These are phyloP conservation scores for Petrophora chlorosata DNA, from an alignment of 2,888 invertebrate genomes.

Conservation along the genomic window DNA sequence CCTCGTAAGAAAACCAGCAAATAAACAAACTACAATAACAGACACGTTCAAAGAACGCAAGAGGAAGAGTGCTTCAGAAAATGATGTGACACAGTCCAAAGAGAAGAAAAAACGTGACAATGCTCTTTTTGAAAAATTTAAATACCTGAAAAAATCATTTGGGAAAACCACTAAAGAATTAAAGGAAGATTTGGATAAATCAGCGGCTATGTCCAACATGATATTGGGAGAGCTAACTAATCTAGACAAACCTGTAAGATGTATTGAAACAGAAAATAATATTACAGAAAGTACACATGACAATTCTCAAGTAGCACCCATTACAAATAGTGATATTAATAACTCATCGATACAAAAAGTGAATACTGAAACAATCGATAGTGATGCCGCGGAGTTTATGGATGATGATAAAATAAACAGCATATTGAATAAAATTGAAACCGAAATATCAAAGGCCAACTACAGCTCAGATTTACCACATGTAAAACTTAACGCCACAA, in stretches of 20 bases:
- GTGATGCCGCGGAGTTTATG: slow-evolving; percentile 47
- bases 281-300: neutral
- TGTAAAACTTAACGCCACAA: slow-evolving; percentile 1
- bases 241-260: slow-evolving; percentile 2
- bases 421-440: slow-evolving; percentile 66
- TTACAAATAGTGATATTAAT: slow-evolving; percentile 5
- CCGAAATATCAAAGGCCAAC: slow-evolving; percentile 52
- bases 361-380: slow-evolving; percentile 33
- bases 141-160: slow-evolving; percentile 59
- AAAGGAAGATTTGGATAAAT: slow-evolving; percentile 43
- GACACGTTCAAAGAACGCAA: slow-evolving; percentile 61
- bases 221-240: slow-evolving; percentile 37
- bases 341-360: slow-evolving; percentile 17
- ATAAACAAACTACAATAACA: slow-evolving; percentile 51
- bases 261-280: neutral
- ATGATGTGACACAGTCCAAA: slow-evolving; percentile 50
- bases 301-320: neutral
- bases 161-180: slow-evolving; percentile 50
- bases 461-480: neutral
- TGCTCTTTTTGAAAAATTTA: slow-evolving; percentile 58
- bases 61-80: slow-evolving; percentile 49
- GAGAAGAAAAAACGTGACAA: slow-evolving; percentile 69
- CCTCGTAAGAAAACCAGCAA: slow-evolving; percentile 10
- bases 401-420: slow-evolving; percentile 55
- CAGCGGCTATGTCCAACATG: slow-evolving; percentile 39